Conservation (phyloP, 2,113 vertebrate genomes). For the Hyperoodon ampullatus region DNA sequence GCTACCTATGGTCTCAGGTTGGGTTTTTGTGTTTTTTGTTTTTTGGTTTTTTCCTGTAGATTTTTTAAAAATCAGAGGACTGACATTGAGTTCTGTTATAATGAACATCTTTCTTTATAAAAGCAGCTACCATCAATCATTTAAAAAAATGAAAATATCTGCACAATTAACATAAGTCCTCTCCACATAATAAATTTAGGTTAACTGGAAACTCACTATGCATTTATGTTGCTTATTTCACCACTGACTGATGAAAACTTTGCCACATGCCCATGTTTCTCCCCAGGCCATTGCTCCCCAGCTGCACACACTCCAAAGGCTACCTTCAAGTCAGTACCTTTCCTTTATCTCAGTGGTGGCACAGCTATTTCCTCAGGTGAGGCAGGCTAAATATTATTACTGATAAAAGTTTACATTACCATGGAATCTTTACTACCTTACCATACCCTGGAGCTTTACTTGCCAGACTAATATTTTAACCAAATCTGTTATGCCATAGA, state of each 20-base stretch:
- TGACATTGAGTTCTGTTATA: not conserved
- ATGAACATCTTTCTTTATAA: not conserved
- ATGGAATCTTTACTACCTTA: not conserved
- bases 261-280: not conserved
- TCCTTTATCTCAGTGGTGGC: not conserved
- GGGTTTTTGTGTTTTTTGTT: not conserved
- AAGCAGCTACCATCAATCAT: not conserved
- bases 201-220: not conserved
- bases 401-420: not conserved
- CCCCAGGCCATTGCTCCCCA: not conserved
- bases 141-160: not conserved
- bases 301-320: not conserved
- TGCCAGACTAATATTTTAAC: not conserved
- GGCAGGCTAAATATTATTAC: not conserved
- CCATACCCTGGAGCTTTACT: not conserved
- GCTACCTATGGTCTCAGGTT: not conserved
- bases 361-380: not conserved
- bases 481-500: not conserved
- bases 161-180: not conserved
- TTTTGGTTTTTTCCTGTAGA: not conserved
- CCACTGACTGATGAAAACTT: not conserved
- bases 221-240: not conserved
- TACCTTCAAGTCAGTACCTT: not conserved
- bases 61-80: not conserved
- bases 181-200: not conserved